A percentile compares a stretch with the other conserved stretches of the same genome.
phyloP scores from a whole-genome alignment of 2,888 invertebrate species.

The Agapostemon virescens region DNA sequence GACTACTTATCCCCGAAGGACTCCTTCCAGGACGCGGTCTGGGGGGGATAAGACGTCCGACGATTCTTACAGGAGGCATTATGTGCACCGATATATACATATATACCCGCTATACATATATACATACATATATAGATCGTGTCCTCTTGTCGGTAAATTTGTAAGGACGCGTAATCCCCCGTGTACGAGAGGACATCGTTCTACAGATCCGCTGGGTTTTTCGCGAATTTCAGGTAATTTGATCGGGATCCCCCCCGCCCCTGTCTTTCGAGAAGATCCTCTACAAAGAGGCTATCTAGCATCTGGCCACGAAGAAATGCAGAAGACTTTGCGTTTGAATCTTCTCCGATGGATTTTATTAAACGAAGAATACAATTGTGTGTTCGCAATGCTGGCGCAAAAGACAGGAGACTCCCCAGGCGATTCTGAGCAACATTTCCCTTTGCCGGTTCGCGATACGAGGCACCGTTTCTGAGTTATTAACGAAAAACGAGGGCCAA shows the following conservation, averaged over 20 bases:
- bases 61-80: slow-evolving; percentile 26
- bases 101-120: background rate
- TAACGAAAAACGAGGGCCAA: no score
- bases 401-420: no score
- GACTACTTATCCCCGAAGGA: slow-evolving; percentile 43
- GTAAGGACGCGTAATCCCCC: slow-evolving; percentile 8
- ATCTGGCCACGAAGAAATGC: background rate
- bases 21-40: slow-evolving; percentile 1
- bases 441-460: no score
- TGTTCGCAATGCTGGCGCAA: no score
- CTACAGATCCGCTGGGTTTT: background rate
- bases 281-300: background rate
- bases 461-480: no score
- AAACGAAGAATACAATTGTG: no score
- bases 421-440: no score
- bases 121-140: no score
- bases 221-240: background rate
- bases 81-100: background rate
- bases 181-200: background rate
- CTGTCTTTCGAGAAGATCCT: background rate
- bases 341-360: background rate
- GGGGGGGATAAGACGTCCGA: slow-evolving; percentile 29
- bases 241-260: background rate
- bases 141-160: background rate
- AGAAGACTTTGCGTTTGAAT: background rate